Evolutionary conservation across 2,113 vertebrate species (phyloP), one percentile per base, ranked within the genome.

Genomic region (Mobula hypostoma): DNA sequence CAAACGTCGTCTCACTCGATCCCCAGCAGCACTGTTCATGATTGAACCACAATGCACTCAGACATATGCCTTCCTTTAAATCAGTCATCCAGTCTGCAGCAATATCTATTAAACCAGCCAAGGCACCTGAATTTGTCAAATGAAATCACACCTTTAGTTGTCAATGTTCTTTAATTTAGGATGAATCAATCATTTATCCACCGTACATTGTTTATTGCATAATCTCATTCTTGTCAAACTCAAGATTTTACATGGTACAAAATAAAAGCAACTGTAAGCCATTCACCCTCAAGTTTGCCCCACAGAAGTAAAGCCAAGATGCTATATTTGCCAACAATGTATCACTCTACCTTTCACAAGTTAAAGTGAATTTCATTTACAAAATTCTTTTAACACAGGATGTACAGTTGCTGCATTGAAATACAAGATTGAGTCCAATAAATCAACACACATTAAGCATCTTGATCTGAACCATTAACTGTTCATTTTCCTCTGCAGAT

Each of bases 11-110:
- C 95, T 99, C 98, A 94, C 99, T 98, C 94, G 99, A 99, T 56
- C 97, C 98, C 99, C 99, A 99, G 96, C 99, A 99, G 95, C 99
- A 99, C 96, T 99, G 99, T 94, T 99, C 99, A 21, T 99, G 99
- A 96, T 99, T 99, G 96, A 98, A 99, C 99, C 99, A 99, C 96
- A 99, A 96, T 36, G 98, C 98, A 94, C 97, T 98, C 94, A 99
- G 97, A 95, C 99, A 99, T 95, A 99, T 97, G 76, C 99, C 99
- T 96, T 99, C 99, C 96, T 99, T 99, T 72, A 99, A 96, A 96
- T 99, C 98, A 94, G 98, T 98, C 99, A 99, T 97, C 99, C 99
- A 99, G 95, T 99, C 99, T 66, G 99, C 98, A 94, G 98, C 98
- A 94, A 99, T 99, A 96, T 99, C 99, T 96, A 99, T 99, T 95